These are phyloP conservation scores for Aricia artaxerxes DNA, from an alignment of 2,888 invertebrate genomes.

Conservation along the genomic window DNA sequence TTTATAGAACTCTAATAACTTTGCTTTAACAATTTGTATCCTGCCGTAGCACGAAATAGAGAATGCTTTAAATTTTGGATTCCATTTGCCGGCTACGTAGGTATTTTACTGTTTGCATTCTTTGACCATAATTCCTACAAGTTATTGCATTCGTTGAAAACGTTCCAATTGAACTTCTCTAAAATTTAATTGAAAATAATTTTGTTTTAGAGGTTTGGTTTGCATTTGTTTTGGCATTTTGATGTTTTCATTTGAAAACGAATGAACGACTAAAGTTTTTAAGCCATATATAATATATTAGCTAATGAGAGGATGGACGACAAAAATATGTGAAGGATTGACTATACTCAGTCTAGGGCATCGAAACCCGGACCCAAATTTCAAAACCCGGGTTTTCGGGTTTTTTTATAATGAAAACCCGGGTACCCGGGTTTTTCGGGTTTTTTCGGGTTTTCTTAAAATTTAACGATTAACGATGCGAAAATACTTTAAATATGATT, in stretches of 20 bases:
- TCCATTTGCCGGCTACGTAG: not conserved
- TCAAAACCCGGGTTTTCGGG: too few species aligned
- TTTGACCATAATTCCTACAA: conserved; percentile 1
- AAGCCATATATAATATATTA: not conserved
- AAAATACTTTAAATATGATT: too few species aligned
- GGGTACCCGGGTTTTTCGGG: too few species aligned
- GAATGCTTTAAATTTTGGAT: not conserved
- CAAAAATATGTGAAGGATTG: conserved; percentile 4
- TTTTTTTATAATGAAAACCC: too few species aligned
- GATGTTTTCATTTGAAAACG: not conserved
- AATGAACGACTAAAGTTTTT: not conserved
- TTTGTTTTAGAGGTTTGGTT: not conserved
- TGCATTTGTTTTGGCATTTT: not conserved
- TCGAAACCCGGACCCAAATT: too few species aligned
- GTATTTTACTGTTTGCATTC: conserved; percentile 13
- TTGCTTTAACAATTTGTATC: not conserved
- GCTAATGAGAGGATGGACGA: not conserved
- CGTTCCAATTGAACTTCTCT: not conserved
- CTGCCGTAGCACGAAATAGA: not conserved
- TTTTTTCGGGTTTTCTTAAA: too few species aligned
- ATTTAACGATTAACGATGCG: too few species aligned
- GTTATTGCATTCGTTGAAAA: not conserved
- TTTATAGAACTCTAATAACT: too few species aligned
- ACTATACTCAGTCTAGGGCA: not conserved
- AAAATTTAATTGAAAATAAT: not conserved